Evolutionary conservation across 2,888 invertebrate genomes (phyloP).

Genomic region (Sesia bembeciformis): DNA sequence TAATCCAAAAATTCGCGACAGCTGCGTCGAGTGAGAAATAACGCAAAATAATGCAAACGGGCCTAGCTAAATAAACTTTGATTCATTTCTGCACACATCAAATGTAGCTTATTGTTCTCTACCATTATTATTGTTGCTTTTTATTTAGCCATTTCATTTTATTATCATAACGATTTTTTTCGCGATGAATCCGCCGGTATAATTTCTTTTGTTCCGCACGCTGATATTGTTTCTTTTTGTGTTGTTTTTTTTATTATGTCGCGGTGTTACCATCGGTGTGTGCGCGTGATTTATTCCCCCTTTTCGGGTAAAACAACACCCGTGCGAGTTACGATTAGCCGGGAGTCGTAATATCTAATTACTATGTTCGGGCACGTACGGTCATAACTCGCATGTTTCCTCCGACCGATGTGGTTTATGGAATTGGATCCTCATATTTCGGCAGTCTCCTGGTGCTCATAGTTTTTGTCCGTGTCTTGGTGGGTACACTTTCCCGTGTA

Average conservation of each 20-base stretch:
- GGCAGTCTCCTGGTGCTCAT: constrained; percentile 63
- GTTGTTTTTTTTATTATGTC: constrained; percentile 49
- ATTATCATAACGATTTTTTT: constrained; percentile 71
- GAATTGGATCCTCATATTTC: constrained; percentile 72
- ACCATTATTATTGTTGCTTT: constrained; percentile 60
- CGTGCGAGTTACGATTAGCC: constrained; percentile 71
- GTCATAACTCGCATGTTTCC: constrained; percentile 67
- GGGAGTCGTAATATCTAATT: constrained; percentile 70
- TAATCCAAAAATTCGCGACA: constrained; percentile 56
- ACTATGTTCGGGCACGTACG: constrained; percentile 71
- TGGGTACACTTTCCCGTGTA: constrained; percentile 45
- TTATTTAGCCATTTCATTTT: constrained; percentile 66
- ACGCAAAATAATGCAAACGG: constrained; percentile 50
- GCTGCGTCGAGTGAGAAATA: constrained; percentile 47
- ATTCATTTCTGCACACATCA: constrained; percentile 53
- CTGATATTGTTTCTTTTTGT: constrained; percentile 63
- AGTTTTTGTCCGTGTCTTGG: constrained; percentile 54
- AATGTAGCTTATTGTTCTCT: constrained; percentile 58
- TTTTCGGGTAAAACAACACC: constrained; percentile 70
- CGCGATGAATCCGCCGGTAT: constrained; percentile 59
- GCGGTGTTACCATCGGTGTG: constrained; percentile 47
- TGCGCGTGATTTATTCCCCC: constrained; percentile 65
- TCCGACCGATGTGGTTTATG: constrained; percentile 69
- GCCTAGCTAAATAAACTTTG: constrained; percentile 59
- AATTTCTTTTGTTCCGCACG: constrained; percentile 70